phyloP scores from a whole-genome alignment of 2,797 vertebrate genomes.

The Champsocephalus esox region DNA sequence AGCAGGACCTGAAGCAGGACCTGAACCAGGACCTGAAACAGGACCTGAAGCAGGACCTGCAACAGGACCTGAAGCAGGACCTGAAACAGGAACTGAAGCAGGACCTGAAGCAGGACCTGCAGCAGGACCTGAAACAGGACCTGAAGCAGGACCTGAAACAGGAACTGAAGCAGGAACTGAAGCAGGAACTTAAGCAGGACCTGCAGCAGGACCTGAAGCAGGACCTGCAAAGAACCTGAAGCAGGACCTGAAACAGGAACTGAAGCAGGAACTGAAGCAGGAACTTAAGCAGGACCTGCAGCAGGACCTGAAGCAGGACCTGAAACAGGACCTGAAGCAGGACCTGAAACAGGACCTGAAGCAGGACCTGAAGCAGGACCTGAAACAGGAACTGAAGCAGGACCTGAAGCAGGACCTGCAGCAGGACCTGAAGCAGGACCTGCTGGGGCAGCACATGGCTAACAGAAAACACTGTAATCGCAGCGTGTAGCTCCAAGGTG shows the following conservation, averaged over 20 bases:
- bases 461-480: slow-evolving; percentile 49
- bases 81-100: not conserved
- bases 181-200: not conserved
- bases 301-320: not conserved
- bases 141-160: slow-evolving; percentile 32
- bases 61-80: not conserved
- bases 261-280: no score
- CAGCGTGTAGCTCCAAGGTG: slow-evolving; percentile 52
- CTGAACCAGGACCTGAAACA: slow-evolving; percentile 2
- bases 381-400: slow-evolving; percentile 17
- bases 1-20: not conserved
- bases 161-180: not conserved
- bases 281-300: slow-evolving; percentile 7
- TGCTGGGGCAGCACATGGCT: slow-evolving; percentile 38
- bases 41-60: slow-evolving; percentile 2
- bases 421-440: not conserved
- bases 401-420: not conserved
- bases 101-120: slow-evolving; percentile 2
- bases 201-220: slow-evolving; percentile 14
- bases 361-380: no score
- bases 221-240: no score
- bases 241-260: not conserved
- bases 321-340: slow-evolving; percentile 15
- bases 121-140: not conserved
- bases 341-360: not conserved